Evolutionary conservation across 1,140 invertebrate species (phyloP), one percentile per base, ranked within the genome.

Genomic region (Temnothorax nylanderi): DNA sequence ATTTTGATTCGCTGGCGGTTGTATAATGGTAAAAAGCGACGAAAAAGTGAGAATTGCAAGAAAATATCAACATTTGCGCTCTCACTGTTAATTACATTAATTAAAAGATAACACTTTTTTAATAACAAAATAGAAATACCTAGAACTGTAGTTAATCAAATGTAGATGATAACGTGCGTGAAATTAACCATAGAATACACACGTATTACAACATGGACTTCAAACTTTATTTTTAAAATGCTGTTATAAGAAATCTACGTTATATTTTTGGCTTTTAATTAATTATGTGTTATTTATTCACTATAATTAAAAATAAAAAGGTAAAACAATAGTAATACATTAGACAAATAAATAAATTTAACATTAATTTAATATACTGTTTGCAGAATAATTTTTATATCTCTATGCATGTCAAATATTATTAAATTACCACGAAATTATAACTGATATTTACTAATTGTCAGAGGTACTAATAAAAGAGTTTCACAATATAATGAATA

Each of bases 41-140:
- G 5, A 44, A 64, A 47, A 26, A 3, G 21, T 8, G 32, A 34
- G 4, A 34, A 58, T 3, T 0, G 4, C 47, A 58, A 47, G 51
- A 60, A 58, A 47, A 74, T 37, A 75, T 62, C 54, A 84, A n/a
- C 41, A 3, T 7, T 44, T 41, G n/a, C 26, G 13, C 18, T 8
- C 5, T 1, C 41, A 18, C 32, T 37, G 18, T 54, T 74, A 16
- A 69, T 81, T 44, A 41, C 16, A 67, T 80, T 81, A 81, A 34
- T 81, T 81, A 37, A 60, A 84, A 84, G 7, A 62, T 58, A 47
- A 49, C 7, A 21, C 26, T 78, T 65, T 62, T 41, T 65, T 78
- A 34, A 49, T 49, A 26, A 65, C n/a, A 32, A 77, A 62, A 47
- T 78, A 21, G 34, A 77, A 77, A 7, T 77, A 51, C 26, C 0